Percentiles rank a stretch among this genome's conserved stretches.
Evolutionary conservation across 1,140 invertebrate species (phyloP).

Genomic region (Oreohelix idahoensis): DNA sequence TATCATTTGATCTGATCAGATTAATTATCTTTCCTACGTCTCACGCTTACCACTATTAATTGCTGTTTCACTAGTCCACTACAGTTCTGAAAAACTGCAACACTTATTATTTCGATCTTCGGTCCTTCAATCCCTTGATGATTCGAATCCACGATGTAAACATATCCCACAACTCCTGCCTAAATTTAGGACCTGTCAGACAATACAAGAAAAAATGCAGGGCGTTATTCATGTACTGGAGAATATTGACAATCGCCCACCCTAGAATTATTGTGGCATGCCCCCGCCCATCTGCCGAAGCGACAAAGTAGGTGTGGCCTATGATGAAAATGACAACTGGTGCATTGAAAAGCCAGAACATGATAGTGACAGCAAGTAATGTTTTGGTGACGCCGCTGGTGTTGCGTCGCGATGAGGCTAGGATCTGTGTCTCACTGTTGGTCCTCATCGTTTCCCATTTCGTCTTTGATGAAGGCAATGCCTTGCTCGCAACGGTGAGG

Average conservation of each 20-base stretch:
- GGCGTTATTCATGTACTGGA: slow-evolving; percentile 66
- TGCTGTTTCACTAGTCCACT: too few species aligned
- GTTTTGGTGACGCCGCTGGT: slow-evolving; percentile 58
- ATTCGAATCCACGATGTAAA: slow-evolving; percentile 13
- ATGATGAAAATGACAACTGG: slow-evolving; percentile 63
- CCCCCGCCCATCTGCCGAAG: slow-evolving; percentile 5
- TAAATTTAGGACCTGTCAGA: slow-evolving; percentile 61
- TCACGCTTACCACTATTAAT: too few species aligned
- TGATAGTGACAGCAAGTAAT: slow-evolving; percentile 58
- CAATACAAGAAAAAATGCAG: slow-evolving; percentile 69
- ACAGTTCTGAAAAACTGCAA: too few species aligned
- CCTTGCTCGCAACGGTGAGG: not conserved
- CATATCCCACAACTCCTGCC: slow-evolving; percentile 50
- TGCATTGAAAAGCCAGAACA: slow-evolving; percentile 60
- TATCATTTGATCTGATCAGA: too few species aligned
- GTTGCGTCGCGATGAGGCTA: not conserved
- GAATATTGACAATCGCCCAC: slow-evolving; percentile 64
- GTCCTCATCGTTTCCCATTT: not conserved
- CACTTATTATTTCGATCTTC: too few species aligned
- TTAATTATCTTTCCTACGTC: too few species aligned
- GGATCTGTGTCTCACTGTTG: not conserved
- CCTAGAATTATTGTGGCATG: slow-evolving; percentile 49
- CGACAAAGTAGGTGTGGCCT: slow-evolving; percentile 52
- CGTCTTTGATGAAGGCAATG: not conserved
- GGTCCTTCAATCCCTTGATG: not conserved